Conservation (phyloP, 2,888 invertebrate species). For the Agrotis clavis region DNA sequence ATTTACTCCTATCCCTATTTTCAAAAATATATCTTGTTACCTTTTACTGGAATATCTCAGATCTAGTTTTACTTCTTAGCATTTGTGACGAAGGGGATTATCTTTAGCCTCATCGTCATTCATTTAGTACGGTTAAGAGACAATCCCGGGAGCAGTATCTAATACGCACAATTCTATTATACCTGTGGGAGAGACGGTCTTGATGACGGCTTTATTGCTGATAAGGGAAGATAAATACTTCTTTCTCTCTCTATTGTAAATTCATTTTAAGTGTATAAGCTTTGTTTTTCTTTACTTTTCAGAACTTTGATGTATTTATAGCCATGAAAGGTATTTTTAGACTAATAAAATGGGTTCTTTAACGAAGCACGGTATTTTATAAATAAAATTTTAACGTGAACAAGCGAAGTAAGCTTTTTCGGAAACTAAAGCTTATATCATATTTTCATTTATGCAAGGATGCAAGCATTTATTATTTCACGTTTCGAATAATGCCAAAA, state of each 20-base stretch:
- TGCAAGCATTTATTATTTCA: slow-evolving; percentile 26
- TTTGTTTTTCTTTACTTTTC: slow-evolving; percentile 2
- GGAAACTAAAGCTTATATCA: slow-evolving; percentile 9
- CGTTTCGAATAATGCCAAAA: slow-evolving; percentile 18
- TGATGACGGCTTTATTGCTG: slow-evolving; percentile 41
- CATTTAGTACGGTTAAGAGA: slow-evolving; percentile 44
- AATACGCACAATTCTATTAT: slow-evolving; percentile 56
- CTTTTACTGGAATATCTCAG: background rate
- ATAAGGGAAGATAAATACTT: slow-evolving; percentile 25
- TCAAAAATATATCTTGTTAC: background rate
- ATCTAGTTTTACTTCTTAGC: slow-evolving; percentile 4
- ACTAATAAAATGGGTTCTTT: slow-evolving; percentile 19
- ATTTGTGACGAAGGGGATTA: slow-evolving; percentile 35
- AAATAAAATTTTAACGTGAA: slow-evolving; percentile 14
- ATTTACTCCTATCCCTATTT: too few species aligned
- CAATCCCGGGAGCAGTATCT: slow-evolving; percentile 36
- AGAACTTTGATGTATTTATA: background rate
- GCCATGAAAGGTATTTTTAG: too few species aligned
- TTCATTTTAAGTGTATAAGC: slow-evolving; percentile 4
- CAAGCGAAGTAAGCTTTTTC: slow-evolving; percentile 4
- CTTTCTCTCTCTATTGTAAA: background rate
- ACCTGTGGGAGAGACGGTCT: slow-evolving; percentile 32
- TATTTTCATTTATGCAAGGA: slow-evolving; percentile 22
- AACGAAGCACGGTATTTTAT: slow-evolving; percentile 1
- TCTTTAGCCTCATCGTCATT: slow-evolving; percentile 40